Evolutionary conservation across 2,797 vertebrate genomes (phyloP), one percentile per base, ranked within the genome.

Genomic region (Lutjanus campechanus): DNA sequence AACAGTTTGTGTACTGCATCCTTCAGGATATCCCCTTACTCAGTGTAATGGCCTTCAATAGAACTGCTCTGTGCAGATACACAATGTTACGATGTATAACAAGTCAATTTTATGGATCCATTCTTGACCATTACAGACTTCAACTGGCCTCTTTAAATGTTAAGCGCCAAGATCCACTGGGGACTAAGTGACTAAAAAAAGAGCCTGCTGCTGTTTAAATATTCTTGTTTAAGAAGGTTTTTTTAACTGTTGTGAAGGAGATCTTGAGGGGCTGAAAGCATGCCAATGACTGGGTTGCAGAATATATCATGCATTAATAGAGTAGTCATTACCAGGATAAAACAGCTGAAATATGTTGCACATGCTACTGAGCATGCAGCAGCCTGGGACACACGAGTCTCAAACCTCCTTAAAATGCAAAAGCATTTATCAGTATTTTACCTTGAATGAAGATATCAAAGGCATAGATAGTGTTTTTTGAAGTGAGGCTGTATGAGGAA

Each of bases 241-340:
- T 67, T 55, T 49, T 36, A 0, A 58, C 16, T 53, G 44, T 40
- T 43, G 36, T 66, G 29, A 67, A n/a, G 54, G 22, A 67, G 9
- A 36, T 50, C 7, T 43, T 29, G n/a, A 20, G 69, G 19, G 25
- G 40, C n/a, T 44, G 2, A 55, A 82, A 73, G 67, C 73, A 85
- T 76, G 70, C 59, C 16, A 47, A 40, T 58, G 79, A 88, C 43
- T 70, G 73, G 72, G 61, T 68, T 70, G 61, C 20, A 51, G 25
- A 58, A 63, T 19, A 59, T 44, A 62, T 1, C 77, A 71, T 66
- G 76, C 67, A 54, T 64, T 49, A 25, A 66, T 11, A 36, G 63
- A 5, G 11, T 16, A n/a, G 43, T 16, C 20, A 49, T 40, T 9
- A 36, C 22, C 3, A 51, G 65, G 11, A 59, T 53, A 29, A 69